Base-by-base conservation (phyloP, 2,888 invertebrate species). In the Orthosia cruda region DNA sequence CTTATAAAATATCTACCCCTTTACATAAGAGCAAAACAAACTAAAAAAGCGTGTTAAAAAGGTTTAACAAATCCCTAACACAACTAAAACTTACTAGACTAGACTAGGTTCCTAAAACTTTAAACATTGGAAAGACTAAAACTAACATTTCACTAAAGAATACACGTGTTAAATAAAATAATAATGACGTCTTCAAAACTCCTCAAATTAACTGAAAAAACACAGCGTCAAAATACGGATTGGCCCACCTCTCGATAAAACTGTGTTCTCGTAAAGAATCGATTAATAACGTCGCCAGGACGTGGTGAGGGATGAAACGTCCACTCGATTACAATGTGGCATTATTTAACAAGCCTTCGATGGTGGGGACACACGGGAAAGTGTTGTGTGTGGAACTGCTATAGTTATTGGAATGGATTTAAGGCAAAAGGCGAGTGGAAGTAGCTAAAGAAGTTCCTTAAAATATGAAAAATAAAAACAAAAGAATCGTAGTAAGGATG, bases 241-340 rank as follows among this genome's bases (percentile, higher is more conserved):
- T 26, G 26, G 26, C 23, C 50, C 70, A 52, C 32, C 65, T 65
- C 67, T 73, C 73, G 83, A 76, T 71, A 77, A 70, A 73, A 77
- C 72, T 71, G 71, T 68, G 67, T 72, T 80, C 70, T 73, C 58
- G 65, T 83, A 80, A 76, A 82, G 82, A 82, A 88, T 88, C 90
- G 88, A 90, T 91, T 91, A 89, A 90, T 89, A 90, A 86, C 84
- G 67, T 77, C 83, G 67, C 79, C 11, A 82, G 83, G 89, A 83
- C 79, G 80, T 72, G 71, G 80, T 84, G 89, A 87, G 82, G 87
- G 89, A 88, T 89, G 86, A 75, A 88, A 88, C 87, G 90, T 90
- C 91, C 89, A 87, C 88, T 86, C 87, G 85, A 85, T 90, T 89
- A 91, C 89, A 91, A 90, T 83, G 79, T 83, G 82, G 88, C 83